Base-by-base conservation (phyloP, 2,888 invertebrate genomes). In the Gastrophysa polygoni region DNA sequence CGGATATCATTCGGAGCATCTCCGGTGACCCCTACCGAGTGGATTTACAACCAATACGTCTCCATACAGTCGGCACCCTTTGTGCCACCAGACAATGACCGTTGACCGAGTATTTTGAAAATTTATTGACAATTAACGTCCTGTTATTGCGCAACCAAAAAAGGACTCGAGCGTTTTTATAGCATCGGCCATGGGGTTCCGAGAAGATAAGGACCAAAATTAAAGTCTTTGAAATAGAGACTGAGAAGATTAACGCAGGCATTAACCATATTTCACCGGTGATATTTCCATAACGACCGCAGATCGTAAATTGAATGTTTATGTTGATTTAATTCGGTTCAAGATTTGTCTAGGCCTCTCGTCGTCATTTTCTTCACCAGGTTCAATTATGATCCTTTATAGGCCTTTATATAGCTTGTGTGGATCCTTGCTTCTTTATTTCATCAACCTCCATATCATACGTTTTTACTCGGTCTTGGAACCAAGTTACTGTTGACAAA, bases 71-170 rank as follows among this genome's bases (percentile, higher is more conserved):
- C 78, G 78, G 78, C 73, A 59, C 70, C 77, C 14, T 78, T 78
- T 78, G 76, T 76, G 70, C 70, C 69, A 67, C 74, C 66, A 72
- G 71, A 74, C 76, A 77, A 77, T 75, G 73, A 72, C 66, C 71
- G 70, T 76, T 75, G 73, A 72, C 66, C 71, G 70, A 73, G 73
- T 71, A 74, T 75, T 77, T 77, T 74, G 73, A 76, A 76, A 78
- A 78, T 78, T 78, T 78, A 78, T 78, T 73, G 75, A 77, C 76
- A 76, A 77, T 78, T 77, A 77, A 75, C 63, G 73, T 70, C 69
- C 61, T 68, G 66, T 65, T 70, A 63, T 73, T 70, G 70, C 71
- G 67, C 66, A 72, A 72, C 62, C 61, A 60, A 43, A 63, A 57
- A 32, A 20, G 48, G 54, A 17, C 54, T 47, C 24, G 51, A 21